Evolutionary conservation across 2,113 vertebrate species (phyloP).

Genomic region (Ctenodactylus gundi): DNA sequence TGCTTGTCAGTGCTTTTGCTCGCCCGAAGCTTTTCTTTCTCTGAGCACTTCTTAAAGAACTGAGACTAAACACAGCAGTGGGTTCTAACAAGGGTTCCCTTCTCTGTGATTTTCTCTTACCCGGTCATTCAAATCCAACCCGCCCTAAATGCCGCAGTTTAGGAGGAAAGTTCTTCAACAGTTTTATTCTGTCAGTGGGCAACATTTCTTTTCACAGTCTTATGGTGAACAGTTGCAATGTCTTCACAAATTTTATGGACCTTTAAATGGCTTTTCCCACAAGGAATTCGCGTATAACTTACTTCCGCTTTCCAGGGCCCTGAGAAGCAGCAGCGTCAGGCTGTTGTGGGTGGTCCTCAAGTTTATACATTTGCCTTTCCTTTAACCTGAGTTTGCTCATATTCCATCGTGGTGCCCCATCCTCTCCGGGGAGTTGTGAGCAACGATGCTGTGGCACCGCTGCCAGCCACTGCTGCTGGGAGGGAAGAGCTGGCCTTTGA

Average conservation of each 20-base stretch:
- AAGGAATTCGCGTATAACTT: slow-evolving; percentile 30
- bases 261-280: slow-evolving; percentile 50
- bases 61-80: neutral
- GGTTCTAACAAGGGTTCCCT: neutral
- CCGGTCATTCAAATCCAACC: neutral
- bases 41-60: neutral
- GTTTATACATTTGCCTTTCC: slow-evolving; percentile 61
- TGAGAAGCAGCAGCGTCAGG: slow-evolving; percentile 25
- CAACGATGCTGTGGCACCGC: neutral
- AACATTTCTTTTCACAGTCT: slow-evolving; percentile 1
- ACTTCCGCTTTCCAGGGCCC: slow-evolving; percentile 49
- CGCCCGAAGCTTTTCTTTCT: neutral
- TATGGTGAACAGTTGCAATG: slow-evolving; percentile 28
- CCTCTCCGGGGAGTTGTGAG: neutral
- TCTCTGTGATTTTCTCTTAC: slow-evolving; percentile 24
- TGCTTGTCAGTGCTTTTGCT: too few relatives aligned
- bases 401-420: neutral
- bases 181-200: neutral
- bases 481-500: neutral
- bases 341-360: slow-evolving; percentile 46
- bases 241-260: slow-evolving; percentile 49
- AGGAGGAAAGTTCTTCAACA: slow-evolving; percentile 8
- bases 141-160: neutral
- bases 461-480: neutral
- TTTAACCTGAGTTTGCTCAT: slow-evolving; percentile 47